A percentile compares a stretch with the other conserved stretches of the same genome.
phyloP scores from a whole-genome alignment of 2,113 vertebrate species.

The Laticauda colubrina region DNA sequence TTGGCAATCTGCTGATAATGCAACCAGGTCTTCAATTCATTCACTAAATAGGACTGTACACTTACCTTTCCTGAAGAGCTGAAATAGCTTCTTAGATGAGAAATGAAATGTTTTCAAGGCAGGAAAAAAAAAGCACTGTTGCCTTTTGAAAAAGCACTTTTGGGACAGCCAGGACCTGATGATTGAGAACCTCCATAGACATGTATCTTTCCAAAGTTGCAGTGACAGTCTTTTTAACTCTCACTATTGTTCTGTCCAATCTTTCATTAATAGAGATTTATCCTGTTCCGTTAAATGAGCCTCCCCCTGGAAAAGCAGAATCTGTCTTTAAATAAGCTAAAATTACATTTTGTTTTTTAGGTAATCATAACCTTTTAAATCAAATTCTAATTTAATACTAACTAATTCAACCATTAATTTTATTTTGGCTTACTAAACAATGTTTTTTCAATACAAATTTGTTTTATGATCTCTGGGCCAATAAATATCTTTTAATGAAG shows the following conservation, averaged over 20 bases:
- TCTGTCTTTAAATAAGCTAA: neutral
- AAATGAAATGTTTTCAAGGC: neutral
- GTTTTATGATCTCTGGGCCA: neutral
- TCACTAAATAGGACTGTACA: neutral
- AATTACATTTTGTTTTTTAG: neutral
- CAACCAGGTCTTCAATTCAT: neutral
- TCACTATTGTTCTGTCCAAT: neutral
- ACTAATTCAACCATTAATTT: neutral
- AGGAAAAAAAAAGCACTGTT: neutral
- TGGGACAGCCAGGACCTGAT: neutral
- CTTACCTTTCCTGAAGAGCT: neutral
- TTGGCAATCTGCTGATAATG: neutral
- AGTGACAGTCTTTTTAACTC: neutral
- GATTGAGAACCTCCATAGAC: neutral
- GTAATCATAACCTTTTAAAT: neutral
- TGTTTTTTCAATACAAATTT: neutral
- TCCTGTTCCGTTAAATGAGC: neutral
- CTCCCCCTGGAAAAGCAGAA: neutral
- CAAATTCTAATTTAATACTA: neutral
- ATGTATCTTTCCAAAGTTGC: neutral
- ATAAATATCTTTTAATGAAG: neutral
- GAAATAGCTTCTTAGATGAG: neutral
- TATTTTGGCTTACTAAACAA: neutral
- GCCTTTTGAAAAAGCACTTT: neutral
- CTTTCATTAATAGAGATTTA: neutral